These are phyloP conservation scores for Smittia sp. DNA, from an alignment of 2,888 invertebrate species.

Conservation along the genomic window DNA sequence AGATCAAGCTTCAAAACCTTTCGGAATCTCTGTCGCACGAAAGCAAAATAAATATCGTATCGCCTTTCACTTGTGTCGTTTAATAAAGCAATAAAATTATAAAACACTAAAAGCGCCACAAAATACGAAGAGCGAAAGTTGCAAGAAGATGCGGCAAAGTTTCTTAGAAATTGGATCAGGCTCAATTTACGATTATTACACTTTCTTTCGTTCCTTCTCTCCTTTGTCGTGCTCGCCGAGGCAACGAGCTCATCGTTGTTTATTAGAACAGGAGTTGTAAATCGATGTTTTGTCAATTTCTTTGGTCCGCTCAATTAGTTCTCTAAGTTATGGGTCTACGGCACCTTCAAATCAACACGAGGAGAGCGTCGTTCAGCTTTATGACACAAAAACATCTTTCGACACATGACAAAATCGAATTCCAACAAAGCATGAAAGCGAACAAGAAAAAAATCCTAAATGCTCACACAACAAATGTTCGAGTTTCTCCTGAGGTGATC, in stretches of 20 bases:
- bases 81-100: slow-evolving; percentile 13
- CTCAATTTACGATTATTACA: slow-evolving; percentile 13
- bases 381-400: not conserved
- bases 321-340: slow-evolving; percentile 9
- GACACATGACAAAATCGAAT: slow-evolving; percentile 1
- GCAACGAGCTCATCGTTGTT: not conserved
- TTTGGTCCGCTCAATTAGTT: slow-evolving; percentile 27
- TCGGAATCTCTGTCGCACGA: too few relatives aligned
- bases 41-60: too few relatives aligned
- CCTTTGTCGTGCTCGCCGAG: not conserved
- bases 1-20: too few relatives aligned
- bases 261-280: not conserved
- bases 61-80: too few relatives aligned
- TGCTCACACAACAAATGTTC: slow-evolving; percentile 26
- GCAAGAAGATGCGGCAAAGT: not conserved
- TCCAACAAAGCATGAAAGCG: not conserved
- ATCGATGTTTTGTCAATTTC: slow-evolving; percentile 24
- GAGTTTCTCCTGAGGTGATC: not conserved
- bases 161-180: slow-evolving; percentile 13
- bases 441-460: not conserved
- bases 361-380: not conserved
- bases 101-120: not conserved
- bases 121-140: not conserved
- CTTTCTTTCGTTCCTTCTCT: not conserved
- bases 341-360: not conserved